Base-by-base conservation (phyloP, 2,888 invertebrate genomes). In the Sinotaia quadrata region DNA sequence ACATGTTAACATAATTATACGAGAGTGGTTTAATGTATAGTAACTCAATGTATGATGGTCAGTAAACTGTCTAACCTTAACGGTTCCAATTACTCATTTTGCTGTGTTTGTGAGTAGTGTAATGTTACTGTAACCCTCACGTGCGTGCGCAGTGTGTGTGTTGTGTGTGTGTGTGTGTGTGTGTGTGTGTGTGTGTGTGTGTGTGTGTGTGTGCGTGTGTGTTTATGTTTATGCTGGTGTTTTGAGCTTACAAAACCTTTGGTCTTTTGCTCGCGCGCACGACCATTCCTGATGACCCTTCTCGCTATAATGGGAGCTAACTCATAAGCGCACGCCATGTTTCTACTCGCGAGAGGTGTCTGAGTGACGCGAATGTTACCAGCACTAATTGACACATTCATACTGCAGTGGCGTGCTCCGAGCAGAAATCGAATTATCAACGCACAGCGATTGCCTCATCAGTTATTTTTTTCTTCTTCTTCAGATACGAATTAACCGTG, bases 331-430 rank as follows among this genome's bases (percentile, higher is more conserved):
- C 57, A 68, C 62, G 62, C 54, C 68, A 68, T 34, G 61, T 68
- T 68, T 56, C 41, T 27, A 44, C 34, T 33, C 33, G 31, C 21
- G 33, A n/a, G 49, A 24, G 12, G 49, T n/a, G 37, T 2, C 49
- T 10, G 18, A 27, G 49, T 21, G 47, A 5, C 10, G 36, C 24
- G 21, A n/a, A 8, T 37, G 27, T 36, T 33, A 54, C 49, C 12
- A 37, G 49, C 2, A 31, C 51, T 74, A 74, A 74, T 69, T 71
- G 74, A 74, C 69, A 74, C 71, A 71, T 74, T 74, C 74, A 74
- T 74, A 71, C 67, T 67, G 58, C 33, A 60, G 58, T 47, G 56
- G 15, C 60, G 37, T 59, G 27, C 51, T 54, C 41, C 60, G 63
- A 44, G 60, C 57, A 52, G 49, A 69, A 74, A 74, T 71, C 60